A percentile compares a stretch with the other conserved stretches of the same genome.
Evolutionary conservation across 35 echinoderm and acorn worm genomes (phyloP).

Genomic region (Apostichopus parvimensis): DNA sequence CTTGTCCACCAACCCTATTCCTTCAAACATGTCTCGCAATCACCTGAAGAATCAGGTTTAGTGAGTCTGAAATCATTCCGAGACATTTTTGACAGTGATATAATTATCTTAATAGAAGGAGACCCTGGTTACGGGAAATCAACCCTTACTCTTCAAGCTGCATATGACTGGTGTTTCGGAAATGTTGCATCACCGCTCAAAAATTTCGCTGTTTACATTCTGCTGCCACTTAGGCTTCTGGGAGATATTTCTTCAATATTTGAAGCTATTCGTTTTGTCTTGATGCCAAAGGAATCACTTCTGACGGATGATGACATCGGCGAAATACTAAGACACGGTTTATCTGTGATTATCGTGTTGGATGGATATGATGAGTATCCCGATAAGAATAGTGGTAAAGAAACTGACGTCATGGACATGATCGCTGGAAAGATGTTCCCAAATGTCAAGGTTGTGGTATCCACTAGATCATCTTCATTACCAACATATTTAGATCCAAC

Average conservation of each 20-base stretch:
- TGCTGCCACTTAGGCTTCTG: background rate
- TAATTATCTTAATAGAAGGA: background rate
- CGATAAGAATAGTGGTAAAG: too few species aligned
- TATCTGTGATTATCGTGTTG: too few species aligned
- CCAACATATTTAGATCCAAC: too few species aligned
- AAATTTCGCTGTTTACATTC: background rate
- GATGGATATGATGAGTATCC: too few species aligned
- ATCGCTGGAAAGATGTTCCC: too few species aligned
- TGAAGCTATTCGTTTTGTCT: background rate
- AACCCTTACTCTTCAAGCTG: background rate
- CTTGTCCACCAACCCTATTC: too few species aligned
- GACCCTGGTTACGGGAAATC: constrained; percentile 11
- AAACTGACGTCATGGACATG: too few species aligned
- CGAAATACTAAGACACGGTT: too few species aligned
- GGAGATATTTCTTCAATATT: background rate
- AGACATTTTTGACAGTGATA: background rate
- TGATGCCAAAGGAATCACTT: background rate
- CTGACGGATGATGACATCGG: background rate
- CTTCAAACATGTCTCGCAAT: background rate
- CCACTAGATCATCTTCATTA: too few species aligned
- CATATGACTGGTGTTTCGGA: constrained; percentile 5
- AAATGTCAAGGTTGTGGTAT: too few species aligned
- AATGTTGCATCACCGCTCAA: background rate
- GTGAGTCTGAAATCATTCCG: background rate
- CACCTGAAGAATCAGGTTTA: background rate